Evolutionary conservation across 2,797 vertebrate genomes (phyloP).

Genomic region (Pseudomugil gertrudae): DNA sequence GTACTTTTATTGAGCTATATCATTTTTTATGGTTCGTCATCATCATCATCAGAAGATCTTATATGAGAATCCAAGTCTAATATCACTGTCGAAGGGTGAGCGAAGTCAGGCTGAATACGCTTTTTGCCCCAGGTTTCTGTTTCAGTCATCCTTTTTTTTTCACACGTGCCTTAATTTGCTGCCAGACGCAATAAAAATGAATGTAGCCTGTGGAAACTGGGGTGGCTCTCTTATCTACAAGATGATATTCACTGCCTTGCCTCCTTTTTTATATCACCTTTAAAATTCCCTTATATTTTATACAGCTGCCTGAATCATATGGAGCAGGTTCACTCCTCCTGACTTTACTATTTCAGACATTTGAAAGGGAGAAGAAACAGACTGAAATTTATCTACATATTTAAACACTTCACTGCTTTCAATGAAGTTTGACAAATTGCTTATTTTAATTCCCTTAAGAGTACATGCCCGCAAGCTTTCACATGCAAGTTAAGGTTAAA

Average conservation of each 20-base stretch:
- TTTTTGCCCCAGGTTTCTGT: slow-evolving; percentile 86
- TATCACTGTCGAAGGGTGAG: slow-evolving; percentile 76
- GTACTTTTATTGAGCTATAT: slow-evolving; percentile 92
- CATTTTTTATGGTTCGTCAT: slow-evolving; percentile 85
- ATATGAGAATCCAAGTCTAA: slow-evolving; percentile 88
- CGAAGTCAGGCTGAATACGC: slow-evolving; percentile 79
- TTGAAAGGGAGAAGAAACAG: slow-evolving; percentile 49
- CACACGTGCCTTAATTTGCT: slow-evolving; percentile 86
- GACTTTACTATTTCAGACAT: slow-evolving; percentile 56
- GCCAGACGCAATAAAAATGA: slow-evolving; percentile 85
- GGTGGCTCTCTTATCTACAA: slow-evolving; percentile 83
- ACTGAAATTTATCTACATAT: slow-evolving; percentile 61
- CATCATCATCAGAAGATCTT: slow-evolving; percentile 82
- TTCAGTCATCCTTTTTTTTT: slow-evolving; percentile 70
- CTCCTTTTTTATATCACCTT: slow-evolving; percentile 87
- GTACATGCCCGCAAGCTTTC: slow-evolving; percentile 55
- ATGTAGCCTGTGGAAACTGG: slow-evolving; percentile 82
- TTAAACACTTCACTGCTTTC: slow-evolving; percentile 54
- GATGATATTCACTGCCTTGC: slow-evolving; percentile 81
- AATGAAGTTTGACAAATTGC: slow-evolving; percentile 77
- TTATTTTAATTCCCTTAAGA: slow-evolving; percentile 66
- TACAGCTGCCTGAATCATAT: slow-evolving; percentile 76
- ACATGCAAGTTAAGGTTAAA: slow-evolving; percentile 52
- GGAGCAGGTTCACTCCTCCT: slow-evolving; percentile 58
- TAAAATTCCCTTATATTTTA: slow-evolving; percentile 82